Evolutionary conservation across 2,113 vertebrate species (phyloP).

Genomic region (Callospermophilus lateralis): DNA sequence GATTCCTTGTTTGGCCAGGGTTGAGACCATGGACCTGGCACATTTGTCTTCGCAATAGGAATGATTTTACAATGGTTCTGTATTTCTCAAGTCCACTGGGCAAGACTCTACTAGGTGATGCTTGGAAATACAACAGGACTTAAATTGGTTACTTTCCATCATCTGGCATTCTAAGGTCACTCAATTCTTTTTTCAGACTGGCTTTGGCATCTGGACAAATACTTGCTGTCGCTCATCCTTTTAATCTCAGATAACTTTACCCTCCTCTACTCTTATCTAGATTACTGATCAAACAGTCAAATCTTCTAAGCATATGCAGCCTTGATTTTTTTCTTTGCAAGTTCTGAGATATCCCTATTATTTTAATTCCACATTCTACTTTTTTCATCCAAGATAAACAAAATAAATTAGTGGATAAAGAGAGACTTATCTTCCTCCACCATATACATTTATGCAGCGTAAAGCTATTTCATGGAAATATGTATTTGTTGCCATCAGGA

Average conservation of each 20-base stretch:
- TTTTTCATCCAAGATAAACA: not conserved
- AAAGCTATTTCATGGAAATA: not conserved
- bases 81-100: not conserved
- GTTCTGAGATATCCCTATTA: not conserved
- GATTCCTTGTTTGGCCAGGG: not conserved
- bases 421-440: not conserved
- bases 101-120: not conserved
- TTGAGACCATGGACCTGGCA: not conserved
- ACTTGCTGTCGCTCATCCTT: not conserved
- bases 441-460: not conserved
- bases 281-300: not conserved
- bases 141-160: slow-evolving; percentile 4
- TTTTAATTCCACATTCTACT: not conserved
- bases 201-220: slow-evolving; percentile 54
- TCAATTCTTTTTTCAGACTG: not conserved
- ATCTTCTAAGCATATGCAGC: not conserved
- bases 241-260: slow-evolving; percentile 10
- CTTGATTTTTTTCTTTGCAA: slow-evolving; percentile 37
- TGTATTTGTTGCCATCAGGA: not conserved
- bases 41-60: not conserved
- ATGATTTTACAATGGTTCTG: not conserved
- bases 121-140: slow-evolving; percentile 2
- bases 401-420: slow-evolving; percentile 6
- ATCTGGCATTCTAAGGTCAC: not conserved
- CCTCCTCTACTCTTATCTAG: not conserved